Evolutionary conservation across 2,113 vertebrate species (phyloP).

Genomic region (Bubo blakistoni): DNA sequence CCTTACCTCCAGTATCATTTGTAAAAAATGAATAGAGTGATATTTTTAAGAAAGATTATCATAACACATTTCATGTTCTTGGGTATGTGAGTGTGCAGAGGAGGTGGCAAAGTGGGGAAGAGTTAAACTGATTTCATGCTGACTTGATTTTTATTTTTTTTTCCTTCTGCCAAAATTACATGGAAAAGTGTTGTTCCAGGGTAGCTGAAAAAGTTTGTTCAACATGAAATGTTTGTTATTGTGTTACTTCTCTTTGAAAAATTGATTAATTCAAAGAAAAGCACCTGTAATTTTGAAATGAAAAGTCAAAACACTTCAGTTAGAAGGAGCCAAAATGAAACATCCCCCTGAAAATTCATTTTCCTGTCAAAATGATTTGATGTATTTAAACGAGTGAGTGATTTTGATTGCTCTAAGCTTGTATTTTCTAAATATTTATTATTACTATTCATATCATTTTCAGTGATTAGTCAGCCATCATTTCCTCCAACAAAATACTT

Average conservation of each 20-base stretch:
- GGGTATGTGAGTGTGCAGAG: neutral
- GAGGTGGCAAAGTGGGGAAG: neutral
- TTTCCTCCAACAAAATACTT: neutral
- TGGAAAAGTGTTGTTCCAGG: neutral
- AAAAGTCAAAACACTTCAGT: neutral
- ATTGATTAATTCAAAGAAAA: neutral
- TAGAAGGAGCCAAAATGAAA: neutral
- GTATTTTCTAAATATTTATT: neutral
- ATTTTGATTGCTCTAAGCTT: neutral
- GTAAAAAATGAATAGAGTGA: neutral
- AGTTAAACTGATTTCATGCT: neutral
- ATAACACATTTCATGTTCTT: neutral
- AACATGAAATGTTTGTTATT: neutral
- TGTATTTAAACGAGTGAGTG: neutral
- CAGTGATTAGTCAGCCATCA: neutral
- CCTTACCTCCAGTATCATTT: neutral
- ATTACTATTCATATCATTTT: neutral
- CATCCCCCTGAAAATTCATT: neutral
- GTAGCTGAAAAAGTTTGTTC: neutral
- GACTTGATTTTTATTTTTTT: neutral
- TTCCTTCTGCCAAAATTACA: neutral
- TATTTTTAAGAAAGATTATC: neutral
- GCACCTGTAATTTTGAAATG: neutral
- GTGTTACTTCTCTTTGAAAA: neutral
- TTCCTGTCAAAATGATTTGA: neutral